Base-by-base conservation (phyloP, 2,797 vertebrate genomes). In the Falco concolor region DNA sequence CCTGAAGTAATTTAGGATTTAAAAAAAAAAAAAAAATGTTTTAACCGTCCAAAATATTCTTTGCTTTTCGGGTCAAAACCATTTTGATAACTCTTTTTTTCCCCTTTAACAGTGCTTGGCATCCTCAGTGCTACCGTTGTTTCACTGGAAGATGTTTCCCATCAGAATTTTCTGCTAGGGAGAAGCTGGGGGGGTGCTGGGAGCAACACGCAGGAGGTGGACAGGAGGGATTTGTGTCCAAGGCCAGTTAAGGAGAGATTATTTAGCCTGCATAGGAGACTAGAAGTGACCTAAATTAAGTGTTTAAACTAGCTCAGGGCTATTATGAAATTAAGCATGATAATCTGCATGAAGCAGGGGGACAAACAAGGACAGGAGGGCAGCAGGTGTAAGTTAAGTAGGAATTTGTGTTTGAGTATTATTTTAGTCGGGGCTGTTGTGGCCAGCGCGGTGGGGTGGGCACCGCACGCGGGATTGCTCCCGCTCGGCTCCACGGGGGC, bases 261-360 rank as follows among this genome's bases (percentile, higher is more conserved):
- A 97, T 94, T 96, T 93, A 95, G 54, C 84, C 88, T 30, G 30
- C 95, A 95, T 11, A 87, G 92, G 89, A 96, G 96, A 92, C 95
- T 96, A 93, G 84, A 59, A 95, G 93, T 97, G 96, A 97, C 96
- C 96, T 96, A 95, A 96, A 97, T 96, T 94, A 97, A 97, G 96
- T 96, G 96, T 96, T 97, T 97, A 96, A 96, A 95, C 96, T 95
- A 97, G 96, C 96, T 97, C 96, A 96, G 94, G 96, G 96, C 94
- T 97, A 96, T 96, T 97, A 95, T 87, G 90, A 96, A 96, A 96
- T 96, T 97, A 96, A 95, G 95, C 93, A 86, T 5, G 65, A 93
- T 97, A 97, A 96, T 96, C 96, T 93, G 90, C 88, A 56, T 75
- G 78, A 91, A 92, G 94, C 96, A 95, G 81, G 40, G 78, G 81